Conservation (phyloP, 1,140 invertebrate species). For the Lepidurus packardi region DNA sequence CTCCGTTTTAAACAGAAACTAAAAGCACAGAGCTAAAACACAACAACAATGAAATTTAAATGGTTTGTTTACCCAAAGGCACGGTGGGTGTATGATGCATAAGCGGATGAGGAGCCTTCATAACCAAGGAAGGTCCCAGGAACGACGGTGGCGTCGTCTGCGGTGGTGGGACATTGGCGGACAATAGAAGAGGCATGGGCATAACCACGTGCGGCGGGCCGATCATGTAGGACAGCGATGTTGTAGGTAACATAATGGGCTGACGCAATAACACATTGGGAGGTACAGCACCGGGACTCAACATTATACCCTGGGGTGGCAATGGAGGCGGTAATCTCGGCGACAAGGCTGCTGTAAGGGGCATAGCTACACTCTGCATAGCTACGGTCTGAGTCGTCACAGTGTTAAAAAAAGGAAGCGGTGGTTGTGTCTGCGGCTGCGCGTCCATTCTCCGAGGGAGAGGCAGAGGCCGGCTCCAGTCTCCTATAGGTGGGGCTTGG, state of each 20-base stretch:
- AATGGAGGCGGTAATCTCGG: not conserved
- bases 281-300: not conserved
- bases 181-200: not conserved
- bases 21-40: not conserved
- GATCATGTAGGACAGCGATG: not conserved
- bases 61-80: not conserved
- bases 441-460: not conserved
- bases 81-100: conserved; percentile 1
- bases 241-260: not conserved
- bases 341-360: not conserved
- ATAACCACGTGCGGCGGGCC: not conserved
- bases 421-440: not conserved
- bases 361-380: not conserved
- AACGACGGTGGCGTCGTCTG: not conserved
- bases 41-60: not conserved
- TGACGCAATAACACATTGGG: not conserved
- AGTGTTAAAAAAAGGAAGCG: not conserved
- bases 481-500: conserved; percentile 6
- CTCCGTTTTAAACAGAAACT: not conserved
- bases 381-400: not conserved
- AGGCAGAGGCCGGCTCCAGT: not conserved
- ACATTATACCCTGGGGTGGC: not conserved
- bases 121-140: not conserved
- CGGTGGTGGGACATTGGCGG: not conserved
- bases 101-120: not conserved